Conservation (phyloP, 2,797 vertebrate genomes). For the Chanos chanos region DNA sequence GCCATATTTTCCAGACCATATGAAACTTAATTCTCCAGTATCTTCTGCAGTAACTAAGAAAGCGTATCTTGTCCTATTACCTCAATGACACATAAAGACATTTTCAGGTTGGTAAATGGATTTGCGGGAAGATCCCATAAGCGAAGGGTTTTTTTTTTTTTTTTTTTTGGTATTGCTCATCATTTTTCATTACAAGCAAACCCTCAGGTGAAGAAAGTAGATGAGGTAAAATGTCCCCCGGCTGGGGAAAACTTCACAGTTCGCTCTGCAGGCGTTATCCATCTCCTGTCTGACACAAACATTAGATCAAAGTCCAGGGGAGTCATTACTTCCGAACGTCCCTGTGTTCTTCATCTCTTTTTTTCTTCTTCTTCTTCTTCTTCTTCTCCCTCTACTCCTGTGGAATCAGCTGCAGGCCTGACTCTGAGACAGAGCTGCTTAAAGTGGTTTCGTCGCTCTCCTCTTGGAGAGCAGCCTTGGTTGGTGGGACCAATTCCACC, state of each 20-base stretch:
- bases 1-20: too few species aligned
- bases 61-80: too few species aligned
- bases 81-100: too few species aligned
- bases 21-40: background rate
- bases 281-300: slow-evolving; percentile 1
- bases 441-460: too few species aligned
- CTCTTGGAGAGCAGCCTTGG: too few species aligned
- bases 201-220: background rate
- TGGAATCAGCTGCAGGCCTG: too few species aligned
- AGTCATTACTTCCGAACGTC: background rate
- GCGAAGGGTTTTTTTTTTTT: background rate
- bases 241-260: background rate
- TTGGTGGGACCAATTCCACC: too few species aligned
- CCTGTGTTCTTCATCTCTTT: too few species aligned
- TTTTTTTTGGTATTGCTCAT: background rate
- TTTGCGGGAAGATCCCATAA: background rate
- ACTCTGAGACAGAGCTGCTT: too few species aligned
- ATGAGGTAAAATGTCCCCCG: slow-evolving; percentile 10
- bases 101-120: too few species aligned
- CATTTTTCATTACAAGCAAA: slow-evolving; percentile 22
- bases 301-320: background rate
- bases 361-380: too few species aligned
- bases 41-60: background rate
- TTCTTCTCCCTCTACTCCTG: too few species aligned
- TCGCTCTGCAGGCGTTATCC: background rate